A percentile compares a stretch with the other conserved stretches of the same genome.
Conservation (phyloP, 2,797 vertebrate species). For the Acrossocheilus fasciatus region DNA sequence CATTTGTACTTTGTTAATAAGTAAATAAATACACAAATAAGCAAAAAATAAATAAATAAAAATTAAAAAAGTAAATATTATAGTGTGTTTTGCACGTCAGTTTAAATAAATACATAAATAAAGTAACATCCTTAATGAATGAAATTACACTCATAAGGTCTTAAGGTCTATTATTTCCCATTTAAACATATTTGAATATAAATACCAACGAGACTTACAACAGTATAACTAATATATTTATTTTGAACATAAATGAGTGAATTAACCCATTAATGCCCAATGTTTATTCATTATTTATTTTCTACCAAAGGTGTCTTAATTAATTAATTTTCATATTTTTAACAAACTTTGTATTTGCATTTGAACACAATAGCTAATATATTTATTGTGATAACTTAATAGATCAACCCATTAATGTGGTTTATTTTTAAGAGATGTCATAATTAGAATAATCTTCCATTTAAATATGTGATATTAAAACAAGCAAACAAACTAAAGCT, state of each 20-base stretch:
- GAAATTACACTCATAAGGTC: slow-evolving; percentile 40
- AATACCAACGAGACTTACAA: background rate
- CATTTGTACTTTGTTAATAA: background rate
- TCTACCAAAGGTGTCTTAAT: background rate
- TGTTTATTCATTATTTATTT: background rate
- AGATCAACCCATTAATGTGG: too few relatives aligned
- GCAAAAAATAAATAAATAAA: background rate
- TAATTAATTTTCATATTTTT: too few relatives aligned
- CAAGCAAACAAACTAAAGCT: background rate
- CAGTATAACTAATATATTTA: background rate
- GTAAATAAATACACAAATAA: background rate
- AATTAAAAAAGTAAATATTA: too few relatives aligned
- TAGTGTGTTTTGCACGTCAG: slow-evolving; percentile 23
- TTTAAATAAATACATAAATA: background rate
- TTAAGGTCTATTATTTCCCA: slow-evolving; percentile 36
- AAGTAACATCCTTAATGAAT: background rate
- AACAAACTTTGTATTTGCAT: too few relatives aligned
- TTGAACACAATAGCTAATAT: background rate
- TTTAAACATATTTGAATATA: background rate
- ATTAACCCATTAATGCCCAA: background rate
- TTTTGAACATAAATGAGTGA: background rate
- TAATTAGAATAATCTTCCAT: background rate
- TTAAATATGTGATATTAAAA: background rate
- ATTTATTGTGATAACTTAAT: background rate
- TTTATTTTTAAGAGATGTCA: background rate